These are phyloP conservation scores for Calosoma granatense DNA, from an alignment of 1,140 invertebrate genomes.

Conservation along the genomic window DNA sequence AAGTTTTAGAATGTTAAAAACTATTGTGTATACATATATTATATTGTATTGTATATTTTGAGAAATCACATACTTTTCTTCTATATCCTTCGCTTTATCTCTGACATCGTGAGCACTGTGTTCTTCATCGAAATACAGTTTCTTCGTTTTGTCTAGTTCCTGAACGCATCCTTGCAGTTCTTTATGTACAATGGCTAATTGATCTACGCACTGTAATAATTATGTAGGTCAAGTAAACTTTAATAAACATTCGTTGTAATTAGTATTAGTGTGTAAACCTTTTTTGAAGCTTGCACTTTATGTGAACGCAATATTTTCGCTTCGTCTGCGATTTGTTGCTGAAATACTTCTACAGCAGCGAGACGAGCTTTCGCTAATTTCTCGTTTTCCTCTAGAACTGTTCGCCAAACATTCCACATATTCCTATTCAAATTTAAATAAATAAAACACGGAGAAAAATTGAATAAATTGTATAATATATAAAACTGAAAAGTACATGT, in stretches of 20 bases:
- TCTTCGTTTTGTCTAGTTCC: conserved; percentile 91
- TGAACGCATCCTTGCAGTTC: conserved; percentile 77
- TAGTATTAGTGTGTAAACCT: conserved; percentile 45
- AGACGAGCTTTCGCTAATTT: conserved; percentile 81
- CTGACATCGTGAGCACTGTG: conserved; percentile 89
- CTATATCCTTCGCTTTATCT: conserved; percentile 89
- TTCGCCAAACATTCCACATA: conserved; percentile 93
- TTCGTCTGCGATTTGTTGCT: conserved; percentile 88
- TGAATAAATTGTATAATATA: too few relatives aligned
- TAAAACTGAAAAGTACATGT: too few relatives aligned
- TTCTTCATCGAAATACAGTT: conserved; percentile 91
- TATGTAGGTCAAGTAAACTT: conserved; percentile 10
- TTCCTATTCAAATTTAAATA: too few relatives aligned
- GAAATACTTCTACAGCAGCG: conserved; percentile 87
- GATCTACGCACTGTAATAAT: conserved; percentile 63
- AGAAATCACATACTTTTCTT: conserved; percentile 94
- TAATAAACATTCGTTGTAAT: background rate
- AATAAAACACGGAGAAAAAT: conserved; percentile 26
- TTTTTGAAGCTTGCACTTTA: conserved; percentile 80
- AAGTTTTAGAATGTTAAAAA: too few relatives aligned
- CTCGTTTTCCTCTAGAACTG: conserved; percentile 90
- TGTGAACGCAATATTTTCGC: conserved; percentile 73
- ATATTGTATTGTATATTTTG: too few relatives aligned
- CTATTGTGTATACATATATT: too few relatives aligned
- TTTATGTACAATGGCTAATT: conserved; percentile 78